Evolutionary conservation across 2,797 vertebrate species (phyloP).

Genomic region (Argya squamiceps): DNA sequence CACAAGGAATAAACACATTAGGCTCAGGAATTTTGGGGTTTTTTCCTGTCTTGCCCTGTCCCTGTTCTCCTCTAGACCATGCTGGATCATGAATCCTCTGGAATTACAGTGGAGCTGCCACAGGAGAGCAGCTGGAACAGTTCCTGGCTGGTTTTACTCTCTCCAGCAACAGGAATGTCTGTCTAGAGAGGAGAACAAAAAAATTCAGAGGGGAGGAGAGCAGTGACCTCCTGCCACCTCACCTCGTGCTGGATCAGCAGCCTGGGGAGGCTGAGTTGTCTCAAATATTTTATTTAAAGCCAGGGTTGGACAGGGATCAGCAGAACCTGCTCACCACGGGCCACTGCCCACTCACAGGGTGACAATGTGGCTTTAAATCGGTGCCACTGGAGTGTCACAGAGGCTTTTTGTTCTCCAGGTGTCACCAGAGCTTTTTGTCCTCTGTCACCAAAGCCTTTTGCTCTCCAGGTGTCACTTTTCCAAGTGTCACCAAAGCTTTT

Average conservation of each 20-base stretch:
- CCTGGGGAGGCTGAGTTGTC: not conserved
- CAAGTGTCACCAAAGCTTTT: not conserved
- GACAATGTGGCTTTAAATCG: rapidly evolving
- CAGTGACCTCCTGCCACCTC: not conserved
- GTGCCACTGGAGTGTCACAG: not conserved
- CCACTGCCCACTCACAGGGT: not conserved
- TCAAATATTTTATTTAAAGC: not conserved
- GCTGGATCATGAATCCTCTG: not conserved
- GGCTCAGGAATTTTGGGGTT: rapidly evolving
- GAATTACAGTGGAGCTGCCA: not conserved
- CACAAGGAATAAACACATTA: not conserved
- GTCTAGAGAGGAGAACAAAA: not conserved
- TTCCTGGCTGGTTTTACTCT: not conserved
- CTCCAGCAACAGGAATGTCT: not conserved
- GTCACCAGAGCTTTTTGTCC: not conserved
- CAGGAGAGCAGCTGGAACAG: not conserved
- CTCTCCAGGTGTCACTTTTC: not conserved
- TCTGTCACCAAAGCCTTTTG: not conserved
- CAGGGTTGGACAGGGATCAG: not conserved
- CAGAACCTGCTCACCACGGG: not conserved
- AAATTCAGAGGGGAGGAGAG: not conserved
- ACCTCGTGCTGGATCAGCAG: not conserved
- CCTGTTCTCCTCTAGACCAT: rapidly evolving
- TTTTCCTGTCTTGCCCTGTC: not conserved
- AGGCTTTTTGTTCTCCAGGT: not conserved